Evolutionary conservation across 2,888 invertebrate genomes (phyloP).

Genomic region (Aphelenchoides bicaudatus): DNA sequence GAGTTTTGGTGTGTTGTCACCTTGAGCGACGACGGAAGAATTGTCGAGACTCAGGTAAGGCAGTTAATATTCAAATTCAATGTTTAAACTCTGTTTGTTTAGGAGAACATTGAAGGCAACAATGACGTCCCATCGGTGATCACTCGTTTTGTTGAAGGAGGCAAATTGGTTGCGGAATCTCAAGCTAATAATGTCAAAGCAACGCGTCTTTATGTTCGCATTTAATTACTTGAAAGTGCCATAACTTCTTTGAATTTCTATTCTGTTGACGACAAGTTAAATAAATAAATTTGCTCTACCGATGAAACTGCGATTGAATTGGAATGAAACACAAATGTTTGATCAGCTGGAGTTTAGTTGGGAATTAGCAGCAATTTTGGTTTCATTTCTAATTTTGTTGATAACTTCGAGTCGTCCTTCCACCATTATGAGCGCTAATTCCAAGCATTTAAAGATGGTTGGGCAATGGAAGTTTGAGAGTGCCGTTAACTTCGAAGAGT

Average conservation of each 20-base stretch:
- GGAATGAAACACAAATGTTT: too few relatives aligned
- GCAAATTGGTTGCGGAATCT: neutral
- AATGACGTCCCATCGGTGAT: constrained; percentile 10
- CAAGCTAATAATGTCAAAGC: constrained; percentile 14
- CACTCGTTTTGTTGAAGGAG: constrained; percentile 13
- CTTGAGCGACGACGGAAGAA: constrained; percentile 11
- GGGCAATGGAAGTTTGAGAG: constrained; percentile 19
- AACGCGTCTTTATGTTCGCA: constrained; percentile 1
- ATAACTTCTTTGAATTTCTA: too few relatives aligned
- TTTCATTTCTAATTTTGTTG: too few relatives aligned
- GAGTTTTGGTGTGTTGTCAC: neutral
- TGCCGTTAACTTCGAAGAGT: neutral
- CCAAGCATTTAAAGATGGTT: constrained; percentile 8
- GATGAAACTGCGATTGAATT: too few relatives aligned
- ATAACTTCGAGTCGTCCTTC: too few relatives aligned
- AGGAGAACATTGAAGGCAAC: constrained; percentile 17
- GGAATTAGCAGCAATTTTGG: too few relatives aligned
- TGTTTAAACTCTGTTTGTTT: too few relatives aligned
- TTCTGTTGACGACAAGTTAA: too few relatives aligned
- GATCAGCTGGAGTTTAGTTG: too few relatives aligned
- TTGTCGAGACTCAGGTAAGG: constrained; percentile 12
- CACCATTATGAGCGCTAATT: constrained; percentile 3
- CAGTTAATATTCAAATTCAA: too few relatives aligned
- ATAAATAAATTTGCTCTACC: too few relatives aligned
- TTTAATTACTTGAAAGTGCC: too few relatives aligned